Evolutionary conservation across 2,113 vertebrate genomes (phyloP).

Genomic region (Leptobrachium leishanense): DNA sequence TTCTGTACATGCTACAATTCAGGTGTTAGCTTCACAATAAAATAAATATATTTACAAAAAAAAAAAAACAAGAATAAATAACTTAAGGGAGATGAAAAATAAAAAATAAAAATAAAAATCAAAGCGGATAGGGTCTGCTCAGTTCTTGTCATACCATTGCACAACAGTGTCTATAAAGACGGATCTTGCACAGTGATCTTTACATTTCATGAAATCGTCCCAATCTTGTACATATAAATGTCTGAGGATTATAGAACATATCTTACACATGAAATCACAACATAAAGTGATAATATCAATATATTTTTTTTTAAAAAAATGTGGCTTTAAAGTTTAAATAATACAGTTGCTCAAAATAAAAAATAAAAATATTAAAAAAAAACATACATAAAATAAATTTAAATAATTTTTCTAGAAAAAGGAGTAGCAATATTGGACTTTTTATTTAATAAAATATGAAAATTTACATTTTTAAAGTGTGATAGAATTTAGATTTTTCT

Average conservation of each 20-base stretch:
- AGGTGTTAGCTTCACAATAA: conserved; percentile 92
- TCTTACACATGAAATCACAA: too few relatives aligned
- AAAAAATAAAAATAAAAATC: conserved; percentile 93
- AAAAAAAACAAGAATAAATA: conserved; percentile 96
- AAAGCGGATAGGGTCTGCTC: conserved; percentile 78
- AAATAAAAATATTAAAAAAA: not conserved
- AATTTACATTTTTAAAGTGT: too few relatives aligned
- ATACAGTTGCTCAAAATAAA: not conserved
- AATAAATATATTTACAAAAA: conserved; percentile 99
- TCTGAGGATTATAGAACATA: not conserved
- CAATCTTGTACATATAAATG: not conserved
- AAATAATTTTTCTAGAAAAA: not conserved
- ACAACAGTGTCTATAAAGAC: conserved; percentile 59
- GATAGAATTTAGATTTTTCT: too few relatives aligned
- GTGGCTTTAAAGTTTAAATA: not conserved
- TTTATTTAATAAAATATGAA: not conserved
- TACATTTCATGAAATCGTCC: conserved; percentile 41
- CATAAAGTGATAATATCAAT: too few relatives aligned
- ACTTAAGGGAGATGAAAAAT: conserved; percentile 75
- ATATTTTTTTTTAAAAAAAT: not conserved
- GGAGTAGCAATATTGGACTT: conserved; percentile 31
- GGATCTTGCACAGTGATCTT: conserved; percentile 23
- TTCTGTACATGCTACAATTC: conserved; percentile 97
- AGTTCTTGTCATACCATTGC: conserved; percentile 77
- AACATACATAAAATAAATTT: not conserved